phyloP scores from a whole-genome alignment of 2,888 invertebrate species.

The Apamea anceps region DNA sequence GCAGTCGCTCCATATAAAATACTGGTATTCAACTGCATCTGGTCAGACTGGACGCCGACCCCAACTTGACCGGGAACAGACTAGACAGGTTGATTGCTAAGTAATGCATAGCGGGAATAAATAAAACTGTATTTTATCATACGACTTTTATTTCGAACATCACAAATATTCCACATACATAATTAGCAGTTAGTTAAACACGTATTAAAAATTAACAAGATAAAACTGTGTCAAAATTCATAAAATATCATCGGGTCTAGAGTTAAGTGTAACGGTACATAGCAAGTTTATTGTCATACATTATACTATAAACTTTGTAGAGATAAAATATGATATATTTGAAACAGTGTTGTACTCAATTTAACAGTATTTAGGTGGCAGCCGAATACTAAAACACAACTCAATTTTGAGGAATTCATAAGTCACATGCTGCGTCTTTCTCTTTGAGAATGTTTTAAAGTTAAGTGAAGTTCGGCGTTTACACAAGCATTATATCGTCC shows the following conservation, averaged over 20 bases:
- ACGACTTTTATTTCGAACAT: slow-evolving; percentile 83
- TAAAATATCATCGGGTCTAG: slow-evolving; percentile 61
- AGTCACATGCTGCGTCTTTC: not conserved
- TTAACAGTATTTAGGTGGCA: slow-evolving; percentile 29
- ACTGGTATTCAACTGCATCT: not conserved
- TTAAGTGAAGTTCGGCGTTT: not conserved
- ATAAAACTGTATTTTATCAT: slow-evolving; percentile 61
- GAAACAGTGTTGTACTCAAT: slow-evolving; percentile 52
- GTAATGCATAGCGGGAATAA: slow-evolving; percentile 1
- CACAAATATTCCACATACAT: slow-evolving; percentile 83
- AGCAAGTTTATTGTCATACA: slow-evolving; percentile 55
- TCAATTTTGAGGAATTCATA: not conserved
- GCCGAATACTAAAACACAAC: slow-evolving; percentile 17
- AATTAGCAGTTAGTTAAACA: slow-evolving; percentile 75
- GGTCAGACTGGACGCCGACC: not conserved
- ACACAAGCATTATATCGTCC: slow-evolving; percentile 2
- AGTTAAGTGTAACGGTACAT: slow-evolving; percentile 34
- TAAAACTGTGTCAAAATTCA: slow-evolving; percentile 68
- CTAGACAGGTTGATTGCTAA: not conserved
- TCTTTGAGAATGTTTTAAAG: not conserved
- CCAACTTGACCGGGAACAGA: not conserved
- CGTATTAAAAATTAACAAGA: slow-evolving; percentile 65
- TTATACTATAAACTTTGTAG: slow-evolving; percentile 46
- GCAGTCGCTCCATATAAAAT: too few relatives aligned
- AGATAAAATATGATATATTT: slow-evolving; percentile 35